Evolutionary conservation across 2,888 invertebrate genomes (phyloP).

Genomic region (Pristionchus entomophagus): DNA sequence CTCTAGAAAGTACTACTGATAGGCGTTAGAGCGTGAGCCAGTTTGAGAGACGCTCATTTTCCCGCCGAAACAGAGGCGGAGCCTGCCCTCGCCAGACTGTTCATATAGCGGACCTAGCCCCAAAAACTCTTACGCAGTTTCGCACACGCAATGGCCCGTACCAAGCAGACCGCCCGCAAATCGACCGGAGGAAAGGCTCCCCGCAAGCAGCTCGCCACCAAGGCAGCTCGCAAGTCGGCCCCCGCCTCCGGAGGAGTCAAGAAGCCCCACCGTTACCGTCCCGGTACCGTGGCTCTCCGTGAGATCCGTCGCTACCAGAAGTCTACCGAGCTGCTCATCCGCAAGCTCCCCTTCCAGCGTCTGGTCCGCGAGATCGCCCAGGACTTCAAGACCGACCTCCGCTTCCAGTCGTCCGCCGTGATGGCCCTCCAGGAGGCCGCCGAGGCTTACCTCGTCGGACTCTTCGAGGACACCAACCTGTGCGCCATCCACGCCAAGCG

Average conservation of each 20-base stretch:
- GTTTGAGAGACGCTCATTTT: too few relatives aligned
- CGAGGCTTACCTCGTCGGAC: conserved; percentile 91
- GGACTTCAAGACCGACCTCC: conserved; percentile 69
- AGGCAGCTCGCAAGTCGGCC: conserved; percentile 93
- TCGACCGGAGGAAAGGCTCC: conserved; percentile 97
- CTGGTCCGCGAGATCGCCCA: conserved; percentile 68
- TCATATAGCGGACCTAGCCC: too few relatives aligned
- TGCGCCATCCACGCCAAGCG: conserved; percentile 97
- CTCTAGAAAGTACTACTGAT: too few relatives aligned
- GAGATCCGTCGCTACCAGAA: conserved; percentile 97
- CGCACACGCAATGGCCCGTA: conserved; percentile 90
- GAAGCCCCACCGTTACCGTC: conserved; percentile 95
- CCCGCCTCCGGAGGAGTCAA: conserved; percentile 90
- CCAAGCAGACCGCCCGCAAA: conserved; percentile 97
- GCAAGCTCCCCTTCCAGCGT: conserved; percentile 60
- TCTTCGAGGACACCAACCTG: conserved; percentile 97
- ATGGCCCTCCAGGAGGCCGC: conserved; percentile 60
- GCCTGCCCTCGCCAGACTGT: too few relatives aligned
- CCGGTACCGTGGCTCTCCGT: conserved; percentile 94
- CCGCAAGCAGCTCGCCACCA: conserved; percentile 92
- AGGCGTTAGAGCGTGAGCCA: too few relatives aligned
- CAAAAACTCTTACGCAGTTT: too few relatives aligned
- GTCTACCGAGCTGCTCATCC: conserved; percentile 83
- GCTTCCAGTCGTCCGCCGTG: conserved; percentile 66
- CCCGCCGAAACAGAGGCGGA: too few relatives aligned